phyloP scores from a whole-genome alignment of 1,140 invertebrate species.

The Scaptomyza montana region DNA sequence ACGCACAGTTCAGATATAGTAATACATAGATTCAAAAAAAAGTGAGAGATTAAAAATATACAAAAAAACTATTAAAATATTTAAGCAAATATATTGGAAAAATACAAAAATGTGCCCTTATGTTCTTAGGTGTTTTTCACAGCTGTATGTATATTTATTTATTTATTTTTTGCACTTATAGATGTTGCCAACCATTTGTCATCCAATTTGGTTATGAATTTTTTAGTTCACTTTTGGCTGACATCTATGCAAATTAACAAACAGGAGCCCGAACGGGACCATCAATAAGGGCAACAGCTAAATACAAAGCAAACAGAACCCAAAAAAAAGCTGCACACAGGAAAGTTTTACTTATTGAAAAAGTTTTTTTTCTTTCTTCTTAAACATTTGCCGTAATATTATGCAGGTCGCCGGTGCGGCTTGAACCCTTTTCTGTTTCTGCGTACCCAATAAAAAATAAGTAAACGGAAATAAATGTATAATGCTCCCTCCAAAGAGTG shows the following conservation, averaged over 20 bases:
- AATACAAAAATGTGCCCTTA: too few species aligned
- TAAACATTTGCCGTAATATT: constrained; percentile 76
- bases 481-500: too few species aligned
- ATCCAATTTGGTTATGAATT: constrained; percentile 68
- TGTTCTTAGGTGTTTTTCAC: too few species aligned
- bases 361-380: constrained; percentile 56
- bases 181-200: constrained; percentile 25
- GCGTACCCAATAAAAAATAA: constrained; percentile 10
- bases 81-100: too few species aligned
- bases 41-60: too few species aligned
- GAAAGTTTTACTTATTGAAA: constrained; percentile 76
- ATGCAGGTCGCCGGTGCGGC: constrained; percentile 62
- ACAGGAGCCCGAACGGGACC: not conserved
- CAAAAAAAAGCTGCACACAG: constrained; percentile 43
- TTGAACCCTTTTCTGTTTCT: constrained; percentile 58
- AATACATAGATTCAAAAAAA: too few species aligned
- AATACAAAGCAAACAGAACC: constrained; percentile 22
- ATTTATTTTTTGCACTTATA: constrained; percentile 27
- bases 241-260: constrained; percentile 69
- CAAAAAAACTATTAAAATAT: too few species aligned
- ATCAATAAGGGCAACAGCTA: constrained; percentile 3
- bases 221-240: constrained; percentile 45
- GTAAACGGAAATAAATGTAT: constrained; percentile 1
- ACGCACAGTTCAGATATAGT: too few species aligned
- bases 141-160: too few species aligned